Conservation (phyloP, 2,888 invertebrate species). For the Drosophila peninsularis region DNA sequence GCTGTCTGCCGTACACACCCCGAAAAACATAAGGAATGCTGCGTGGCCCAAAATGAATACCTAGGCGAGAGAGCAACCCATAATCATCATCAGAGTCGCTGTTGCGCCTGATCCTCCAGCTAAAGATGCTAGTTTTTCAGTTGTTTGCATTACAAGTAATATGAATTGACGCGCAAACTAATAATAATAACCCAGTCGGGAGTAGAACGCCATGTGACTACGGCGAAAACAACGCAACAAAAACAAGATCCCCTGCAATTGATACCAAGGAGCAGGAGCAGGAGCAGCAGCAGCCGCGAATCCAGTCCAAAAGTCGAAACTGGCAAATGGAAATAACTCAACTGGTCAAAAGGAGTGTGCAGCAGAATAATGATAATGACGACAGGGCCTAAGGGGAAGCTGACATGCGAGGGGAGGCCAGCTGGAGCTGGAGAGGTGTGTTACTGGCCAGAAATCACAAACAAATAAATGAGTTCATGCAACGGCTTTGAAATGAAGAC, state of each 20-base stretch:
- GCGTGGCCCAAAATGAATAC: conserved; percentile 77
- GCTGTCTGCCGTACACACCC: conserved; percentile 65
- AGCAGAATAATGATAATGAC: conserved; percentile 72
- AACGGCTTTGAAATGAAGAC: conserved; percentile 75
- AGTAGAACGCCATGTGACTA: conserved; percentile 28
- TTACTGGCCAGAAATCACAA: conserved; percentile 74
- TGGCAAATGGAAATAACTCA: conserved; percentile 71
- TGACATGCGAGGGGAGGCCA: background rate
- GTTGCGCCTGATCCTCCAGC: conserved; percentile 39
- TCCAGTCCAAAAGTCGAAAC: conserved; percentile 35
- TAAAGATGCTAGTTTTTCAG: conserved; percentile 12
- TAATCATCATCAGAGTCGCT: conserved; percentile 68
- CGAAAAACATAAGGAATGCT: conserved; percentile 40
- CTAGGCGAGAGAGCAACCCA: conserved; percentile 68
- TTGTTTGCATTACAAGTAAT: conserved; percentile 78
- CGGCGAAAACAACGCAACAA: conserved; percentile 2
- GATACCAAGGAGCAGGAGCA: conserved; percentile 55
- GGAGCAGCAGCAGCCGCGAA: background rate
- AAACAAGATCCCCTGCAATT: conserved; percentile 64
- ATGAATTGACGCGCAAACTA: conserved; percentile 77
- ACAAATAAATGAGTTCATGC: conserved; percentile 81
- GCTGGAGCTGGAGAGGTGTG: conserved; percentile 59
- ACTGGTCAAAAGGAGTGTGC: conserved; percentile 45
- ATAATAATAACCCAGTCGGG: conserved; percentile 69
- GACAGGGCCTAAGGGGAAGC: conserved; percentile 38